These are phyloP conservation scores for Glossophaga mutica DNA, from an alignment of 2,797 vertebrate genomes.

Conservation along the genomic window DNA sequence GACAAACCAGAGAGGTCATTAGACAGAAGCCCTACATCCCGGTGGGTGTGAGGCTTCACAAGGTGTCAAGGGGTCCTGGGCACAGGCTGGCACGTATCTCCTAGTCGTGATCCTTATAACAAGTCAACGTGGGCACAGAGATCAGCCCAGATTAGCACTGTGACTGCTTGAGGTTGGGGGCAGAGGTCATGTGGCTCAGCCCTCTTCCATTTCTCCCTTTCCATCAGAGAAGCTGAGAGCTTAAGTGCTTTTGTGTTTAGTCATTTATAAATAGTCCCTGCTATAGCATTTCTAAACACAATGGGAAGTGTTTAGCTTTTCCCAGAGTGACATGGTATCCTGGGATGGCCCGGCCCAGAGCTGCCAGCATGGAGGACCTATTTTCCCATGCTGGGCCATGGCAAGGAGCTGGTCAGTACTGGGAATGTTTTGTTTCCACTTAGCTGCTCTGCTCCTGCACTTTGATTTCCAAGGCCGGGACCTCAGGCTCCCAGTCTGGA, in stretches of 20 bases:
- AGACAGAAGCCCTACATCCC: fast-evolving
- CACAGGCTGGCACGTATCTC: neutral
- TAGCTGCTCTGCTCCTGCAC: slow-evolving; percentile 28
- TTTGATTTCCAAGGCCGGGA: neutral
- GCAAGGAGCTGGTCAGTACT: slow-evolving; percentile 52
- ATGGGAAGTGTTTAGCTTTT: slow-evolving; percentile 66
- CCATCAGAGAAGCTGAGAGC: slow-evolving; percentile 12
- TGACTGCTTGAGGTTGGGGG: neutral
- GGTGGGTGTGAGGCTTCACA: fast-evolving
- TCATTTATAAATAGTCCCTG: slow-evolving; percentile 67
- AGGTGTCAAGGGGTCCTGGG: too few species aligned
- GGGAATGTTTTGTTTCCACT: slow-evolving; percentile 44
- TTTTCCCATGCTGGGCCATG: neutral
- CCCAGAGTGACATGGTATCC: slow-evolving; percentile 46
- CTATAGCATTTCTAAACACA: slow-evolving; percentile 62
- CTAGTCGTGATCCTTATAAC: neutral
- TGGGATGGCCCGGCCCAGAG: neutral
- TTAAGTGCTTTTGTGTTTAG: slow-evolving; percentile 72
- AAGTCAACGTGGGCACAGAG: neutral
- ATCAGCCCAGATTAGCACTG: neutral
- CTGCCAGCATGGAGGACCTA: neutral
- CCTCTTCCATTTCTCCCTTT: neutral
- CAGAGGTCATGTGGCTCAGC: neutral
- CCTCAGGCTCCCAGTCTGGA: neutral
- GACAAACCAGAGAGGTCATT: fast-evolving